Conservation (phyloP, 2,113 vertebrate genomes). For the Apodemus sylvaticus region DNA sequence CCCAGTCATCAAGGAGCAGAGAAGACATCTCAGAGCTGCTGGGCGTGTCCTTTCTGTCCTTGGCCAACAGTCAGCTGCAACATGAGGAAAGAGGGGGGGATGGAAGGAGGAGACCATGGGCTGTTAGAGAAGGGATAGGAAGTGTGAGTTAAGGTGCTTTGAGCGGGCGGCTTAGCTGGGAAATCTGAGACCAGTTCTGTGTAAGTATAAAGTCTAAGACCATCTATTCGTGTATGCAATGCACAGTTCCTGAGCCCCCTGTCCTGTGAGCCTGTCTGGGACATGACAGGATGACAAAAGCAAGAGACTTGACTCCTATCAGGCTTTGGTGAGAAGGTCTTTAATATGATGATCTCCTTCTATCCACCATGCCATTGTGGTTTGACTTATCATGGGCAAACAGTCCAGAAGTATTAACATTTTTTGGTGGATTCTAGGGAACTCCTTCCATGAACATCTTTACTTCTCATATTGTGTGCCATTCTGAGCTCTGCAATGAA, state of each 20-base stretch:
- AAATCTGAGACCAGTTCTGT: not conserved
- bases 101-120: not conserved
- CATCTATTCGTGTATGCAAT: too few species aligned
- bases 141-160: not conserved
- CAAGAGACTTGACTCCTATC: too few species aligned
- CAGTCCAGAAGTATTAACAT: too few species aligned
- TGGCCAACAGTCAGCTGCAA: too few species aligned
- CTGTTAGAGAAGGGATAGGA: accelerated
- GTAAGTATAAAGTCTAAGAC: not conserved
- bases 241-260: not conserved
- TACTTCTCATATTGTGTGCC: not conserved
- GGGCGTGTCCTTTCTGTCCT: not conserved
- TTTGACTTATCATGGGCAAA: not conserved
- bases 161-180: too few species aligned
- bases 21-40: too few species aligned
- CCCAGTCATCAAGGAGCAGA: not conserved
- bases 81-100: not conserved
- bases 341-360: not conserved
- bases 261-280: not conserved
- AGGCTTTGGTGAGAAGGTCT: not conserved
- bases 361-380: too few species aligned
- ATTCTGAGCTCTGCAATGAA: not conserved
- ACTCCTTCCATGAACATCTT: not conserved
- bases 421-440: not conserved
- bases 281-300: too few species aligned